Evolutionary conservation across 2,797 vertebrate genomes (phyloP).

Genomic region (Rhinella marina): DNA sequence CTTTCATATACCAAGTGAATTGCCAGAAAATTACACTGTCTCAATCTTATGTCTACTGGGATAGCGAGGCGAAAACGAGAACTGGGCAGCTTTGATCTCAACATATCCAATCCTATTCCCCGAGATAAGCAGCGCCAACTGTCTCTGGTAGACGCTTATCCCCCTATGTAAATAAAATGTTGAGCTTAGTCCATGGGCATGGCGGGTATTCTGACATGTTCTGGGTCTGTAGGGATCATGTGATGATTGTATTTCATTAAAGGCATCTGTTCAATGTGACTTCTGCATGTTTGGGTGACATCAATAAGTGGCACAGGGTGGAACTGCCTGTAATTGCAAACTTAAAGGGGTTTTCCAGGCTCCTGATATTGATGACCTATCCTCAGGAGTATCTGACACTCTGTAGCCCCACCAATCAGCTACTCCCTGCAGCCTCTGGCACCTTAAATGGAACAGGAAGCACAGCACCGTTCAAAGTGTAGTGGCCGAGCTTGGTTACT

Average conservation of each 20-base stretch:
- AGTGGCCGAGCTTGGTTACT: too few relatives aligned
- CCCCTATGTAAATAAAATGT: background rate
- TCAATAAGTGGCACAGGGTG: constrained; percentile 8
- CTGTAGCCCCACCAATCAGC: too few relatives aligned
- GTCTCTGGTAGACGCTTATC: background rate
- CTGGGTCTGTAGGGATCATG: background rate
- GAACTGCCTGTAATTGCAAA: background rate
- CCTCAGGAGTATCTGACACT: too few relatives aligned
- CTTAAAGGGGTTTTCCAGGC: background rate
- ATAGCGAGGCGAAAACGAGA: too few relatives aligned
- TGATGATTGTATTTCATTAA: constrained; percentile 10
- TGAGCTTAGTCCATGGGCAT: background rate
- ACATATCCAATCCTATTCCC: background rate
- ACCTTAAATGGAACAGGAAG: too few relatives aligned
- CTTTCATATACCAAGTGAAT: too few relatives aligned
- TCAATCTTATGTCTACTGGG: too few relatives aligned
- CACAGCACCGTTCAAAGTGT: too few relatives aligned
- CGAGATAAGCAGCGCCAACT: background rate
- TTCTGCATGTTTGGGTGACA: background rate
- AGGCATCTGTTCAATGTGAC: constrained; percentile 14
- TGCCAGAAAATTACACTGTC: too few relatives aligned
- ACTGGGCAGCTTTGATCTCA: background rate
- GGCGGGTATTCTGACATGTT: background rate
- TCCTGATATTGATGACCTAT: too few relatives aligned
- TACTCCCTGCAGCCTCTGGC: too few relatives aligned